These are phyloP conservation scores for Lepidochrysops patricia DNA, from an alignment of 2,888 invertebrate genomes.

Conservation along the genomic window DNA sequence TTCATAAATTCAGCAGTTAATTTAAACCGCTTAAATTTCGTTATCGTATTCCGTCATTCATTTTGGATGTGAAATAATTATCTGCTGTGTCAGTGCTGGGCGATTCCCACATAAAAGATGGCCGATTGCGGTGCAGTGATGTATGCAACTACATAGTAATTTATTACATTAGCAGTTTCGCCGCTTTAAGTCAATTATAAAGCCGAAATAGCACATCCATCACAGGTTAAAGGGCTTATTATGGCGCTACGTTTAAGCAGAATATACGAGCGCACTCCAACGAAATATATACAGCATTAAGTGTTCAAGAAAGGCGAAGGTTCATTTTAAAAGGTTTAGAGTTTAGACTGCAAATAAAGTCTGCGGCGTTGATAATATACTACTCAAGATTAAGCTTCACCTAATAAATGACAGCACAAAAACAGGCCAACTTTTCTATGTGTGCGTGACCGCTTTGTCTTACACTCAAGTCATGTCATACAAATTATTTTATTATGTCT, in stretches of 20 bases:
- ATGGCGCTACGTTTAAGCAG: background rate
- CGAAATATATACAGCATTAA: background rate
- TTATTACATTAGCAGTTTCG: background rate
- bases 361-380: no score
- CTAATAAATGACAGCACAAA: no score
- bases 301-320: no score
- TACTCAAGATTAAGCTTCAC: no score
- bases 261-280: background rate
- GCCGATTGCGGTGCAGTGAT: background rate
- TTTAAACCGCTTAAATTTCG: background rate
- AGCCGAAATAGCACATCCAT: background rate
- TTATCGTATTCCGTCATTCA: background rate
- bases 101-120: background rate
- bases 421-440: no score
- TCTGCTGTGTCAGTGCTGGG: background rate
- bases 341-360: no score
- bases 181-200: background rate
- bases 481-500: no score
- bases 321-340: no score
- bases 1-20: background rate
- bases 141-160: background rate
- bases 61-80: background rate
- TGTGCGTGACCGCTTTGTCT: no score
- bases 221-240: background rate
- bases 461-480: no score